These are phyloP conservation scores for Vireo altiloquus DNA, from an alignment of 2,113 vertebrate genomes.

Conservation along the genomic window DNA sequence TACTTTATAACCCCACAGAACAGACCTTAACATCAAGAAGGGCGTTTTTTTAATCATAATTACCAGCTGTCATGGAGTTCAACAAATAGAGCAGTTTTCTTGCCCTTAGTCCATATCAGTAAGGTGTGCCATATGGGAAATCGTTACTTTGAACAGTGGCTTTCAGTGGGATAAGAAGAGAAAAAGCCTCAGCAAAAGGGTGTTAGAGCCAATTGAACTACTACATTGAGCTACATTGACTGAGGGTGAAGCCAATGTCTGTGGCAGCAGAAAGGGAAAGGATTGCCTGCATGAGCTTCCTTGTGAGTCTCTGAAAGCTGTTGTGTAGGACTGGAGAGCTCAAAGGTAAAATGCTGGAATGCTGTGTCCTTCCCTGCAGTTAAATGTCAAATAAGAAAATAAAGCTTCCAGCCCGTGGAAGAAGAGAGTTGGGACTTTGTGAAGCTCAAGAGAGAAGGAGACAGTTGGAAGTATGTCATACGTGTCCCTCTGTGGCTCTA, in stretches of 20 bases:
- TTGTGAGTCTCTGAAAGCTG: neutral
- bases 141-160: neutral
- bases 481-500: neutral
- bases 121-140: neutral
- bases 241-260: neutral
- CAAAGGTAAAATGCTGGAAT: neutral
- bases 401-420: neutral
- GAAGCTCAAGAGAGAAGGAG: neutral
- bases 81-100: conserved; percentile 24
- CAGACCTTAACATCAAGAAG: neutral
- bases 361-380: neutral
- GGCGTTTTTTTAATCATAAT: conserved; percentile 8
- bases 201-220: neutral
- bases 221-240: neutral
- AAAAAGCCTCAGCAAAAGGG: neutral
- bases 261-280: neutral
- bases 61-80: neutral
- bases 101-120: neutral
- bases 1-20: neutral
- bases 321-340: neutral
- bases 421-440: neutral
- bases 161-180: neutral
- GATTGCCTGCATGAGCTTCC: neutral
- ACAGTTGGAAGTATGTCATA: neutral
- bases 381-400: neutral